These are phyloP conservation scores for Propsilocerus akamusi DNA, from an alignment of 1,140 invertebrate genomes.

Conservation along the genomic window DNA sequence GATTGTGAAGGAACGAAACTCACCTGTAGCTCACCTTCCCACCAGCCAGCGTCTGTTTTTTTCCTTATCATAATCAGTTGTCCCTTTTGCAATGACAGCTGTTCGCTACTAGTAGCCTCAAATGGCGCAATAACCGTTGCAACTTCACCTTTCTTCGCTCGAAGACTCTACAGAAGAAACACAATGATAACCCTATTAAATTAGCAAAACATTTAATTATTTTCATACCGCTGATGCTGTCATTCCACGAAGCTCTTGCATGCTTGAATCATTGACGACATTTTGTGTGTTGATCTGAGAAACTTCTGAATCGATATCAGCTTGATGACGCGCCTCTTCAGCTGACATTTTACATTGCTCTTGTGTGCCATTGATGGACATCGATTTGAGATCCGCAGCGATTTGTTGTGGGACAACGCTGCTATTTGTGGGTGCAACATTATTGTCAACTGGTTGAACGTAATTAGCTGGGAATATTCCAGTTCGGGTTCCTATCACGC, in stretches of 20 bases:
- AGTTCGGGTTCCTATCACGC: slow-evolving; percentile 54
- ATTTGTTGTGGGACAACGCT: not conserved
- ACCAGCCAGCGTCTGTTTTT: slow-evolving; percentile 93
- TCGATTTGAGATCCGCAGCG: too few species aligned
- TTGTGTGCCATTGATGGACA: not conserved
- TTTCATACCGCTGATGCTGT: slow-evolving; percentile 20
- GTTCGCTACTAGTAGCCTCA: slow-evolving; percentile 72
- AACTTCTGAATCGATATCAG: slow-evolving; percentile 24
- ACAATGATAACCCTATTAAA: not conserved
- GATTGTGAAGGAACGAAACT: slow-evolving; percentile 11
- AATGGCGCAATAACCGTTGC: slow-evolving; percentile 78
- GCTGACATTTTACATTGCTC: slow-evolving; percentile 9
- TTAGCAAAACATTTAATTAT: not conserved
- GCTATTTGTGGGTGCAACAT: not conserved
- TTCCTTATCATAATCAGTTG: slow-evolving; percentile 91
- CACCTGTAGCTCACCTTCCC: slow-evolving; percentile 94
- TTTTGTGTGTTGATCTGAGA: slow-evolving; percentile 25
- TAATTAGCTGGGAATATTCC: slow-evolving; percentile 96
- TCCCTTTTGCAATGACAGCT: slow-evolving; percentile 76
- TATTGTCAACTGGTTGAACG: slow-evolving; percentile 32
- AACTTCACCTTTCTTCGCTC: slow-evolving; percentile 66
- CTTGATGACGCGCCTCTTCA: slow-evolving; percentile 11
- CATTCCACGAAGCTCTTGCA: slow-evolving; percentile 22
- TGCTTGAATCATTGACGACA: slow-evolving; percentile 10
- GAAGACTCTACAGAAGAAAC: slow-evolving; percentile 20